Base-by-base conservation (phyloP, 2,888 invertebrate genomes). In the Amphipyra tragopoginis region DNA sequence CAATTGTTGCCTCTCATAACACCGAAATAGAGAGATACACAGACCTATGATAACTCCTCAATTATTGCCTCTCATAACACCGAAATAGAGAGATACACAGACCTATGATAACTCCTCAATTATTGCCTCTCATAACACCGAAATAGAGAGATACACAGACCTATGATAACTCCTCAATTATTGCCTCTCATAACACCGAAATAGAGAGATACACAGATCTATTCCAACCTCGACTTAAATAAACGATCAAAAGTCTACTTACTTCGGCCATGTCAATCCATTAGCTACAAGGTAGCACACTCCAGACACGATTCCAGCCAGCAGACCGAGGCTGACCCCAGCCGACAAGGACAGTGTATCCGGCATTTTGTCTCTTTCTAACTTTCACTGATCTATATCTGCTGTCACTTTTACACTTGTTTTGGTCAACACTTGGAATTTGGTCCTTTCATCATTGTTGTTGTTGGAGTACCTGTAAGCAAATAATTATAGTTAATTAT, bases 291-390 rank as follows among this genome's bases (percentile, higher is more conserved):
- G 90, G 79, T 96, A 97, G 88, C 96, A 96, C 33, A 97, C 96
- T 38, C 97, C 97, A 7, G 97, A 96, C 33, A 96, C 95, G 66
- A 97, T 94, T 9, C 96, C 97, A n/a, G 96, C 96, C 49, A 96
- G 88, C 48, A 97, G 93, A 36, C 96, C 96, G 40, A 97, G 90
- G 77, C 96, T 96, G 68, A 96, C 92, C 7, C 96, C 96, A 0
- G 96, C 94, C 8, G 96, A 93, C 77, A 96, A 84, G 0, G 95
- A 95, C 45, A 96, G 81, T 0, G 95, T 91, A 74, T 96, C 96
- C 11, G 96, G 95, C 96, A 96, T 96, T 65, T 66, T 80, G 59
- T 58, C 57, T 59, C 49, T 59, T 55, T 69, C 36, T 49, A 54
- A 44, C 54, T 38, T 58, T 47, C 42, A 63, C 47, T 13, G 33